Percentiles rank a stretch among this genome's conserved stretches.
These are phyloP conservation scores for Clupea harengus DNA, from an alignment of 2,113 vertebrate genomes.

Conservation along the genomic window DNA sequence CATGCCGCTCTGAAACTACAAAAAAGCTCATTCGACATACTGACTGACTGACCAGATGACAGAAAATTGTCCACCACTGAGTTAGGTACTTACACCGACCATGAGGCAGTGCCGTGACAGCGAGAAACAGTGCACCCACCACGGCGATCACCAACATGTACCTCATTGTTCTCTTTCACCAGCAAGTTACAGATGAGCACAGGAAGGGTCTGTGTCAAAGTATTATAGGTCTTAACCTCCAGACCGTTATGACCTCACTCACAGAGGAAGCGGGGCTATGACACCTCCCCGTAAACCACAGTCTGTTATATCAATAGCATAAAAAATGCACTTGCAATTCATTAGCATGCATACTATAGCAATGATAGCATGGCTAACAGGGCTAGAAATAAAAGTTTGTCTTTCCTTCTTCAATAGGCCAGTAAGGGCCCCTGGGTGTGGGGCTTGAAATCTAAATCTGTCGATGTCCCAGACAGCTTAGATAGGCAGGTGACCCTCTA, in stretches of 20 bases:
- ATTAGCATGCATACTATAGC: background rate
- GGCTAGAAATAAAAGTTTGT: too few relatives aligned
- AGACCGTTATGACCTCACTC: background rate
- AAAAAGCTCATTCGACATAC: too few relatives aligned
- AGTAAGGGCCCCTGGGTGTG: too few relatives aligned
- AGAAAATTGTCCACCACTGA: background rate
- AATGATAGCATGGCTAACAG: too few relatives aligned
- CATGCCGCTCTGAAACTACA: too few relatives aligned
- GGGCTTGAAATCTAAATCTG: too few relatives aligned
- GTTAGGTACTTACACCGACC: background rate
- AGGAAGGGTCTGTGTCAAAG: background rate
- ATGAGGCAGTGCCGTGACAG: background rate
- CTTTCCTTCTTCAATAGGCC: too few relatives aligned
- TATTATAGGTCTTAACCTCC: background rate
- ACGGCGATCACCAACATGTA: background rate
- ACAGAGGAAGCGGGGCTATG: background rate
- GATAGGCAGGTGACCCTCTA: too few relatives aligned
- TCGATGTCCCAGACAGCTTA: too few relatives aligned
- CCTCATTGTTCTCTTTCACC: background rate
- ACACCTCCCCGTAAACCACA: background rate
- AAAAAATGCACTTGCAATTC: background rate
- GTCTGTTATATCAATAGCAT: background rate
- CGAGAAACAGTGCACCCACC: background rate
- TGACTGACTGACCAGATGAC: background rate
- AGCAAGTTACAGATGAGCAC: background rate